Evolutionary conservation across 2,797 vertebrate genomes (phyloP).

Genomic region (Poeciliopsis paucimaculata): DNA sequence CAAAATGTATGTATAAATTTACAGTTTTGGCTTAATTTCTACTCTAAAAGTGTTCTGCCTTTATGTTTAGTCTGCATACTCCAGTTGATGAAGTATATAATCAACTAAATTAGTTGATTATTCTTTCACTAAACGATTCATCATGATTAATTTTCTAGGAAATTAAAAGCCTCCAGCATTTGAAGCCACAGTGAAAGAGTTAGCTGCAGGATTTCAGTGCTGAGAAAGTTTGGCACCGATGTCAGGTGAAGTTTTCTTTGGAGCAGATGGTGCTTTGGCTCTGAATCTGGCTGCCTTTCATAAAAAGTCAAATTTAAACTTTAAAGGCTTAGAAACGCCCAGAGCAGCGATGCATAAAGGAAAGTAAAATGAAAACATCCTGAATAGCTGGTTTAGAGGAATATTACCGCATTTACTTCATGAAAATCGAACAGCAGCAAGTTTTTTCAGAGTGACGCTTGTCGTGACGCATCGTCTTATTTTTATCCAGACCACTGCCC

Average conservation of each 20-base stretch:
- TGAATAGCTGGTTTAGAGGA: not conserved
- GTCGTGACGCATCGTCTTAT: conserved; percentile 35
- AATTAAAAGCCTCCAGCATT: conserved; percentile 20
- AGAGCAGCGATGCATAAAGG: not conserved
- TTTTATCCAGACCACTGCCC: conserved; percentile 36
- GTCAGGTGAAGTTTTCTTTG: conserved; percentile 41
- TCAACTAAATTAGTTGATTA: too few relatives aligned
- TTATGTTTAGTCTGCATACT: too few relatives aligned
- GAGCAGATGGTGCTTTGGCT: conserved; percentile 69
- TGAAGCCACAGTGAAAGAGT: conserved; percentile 15
- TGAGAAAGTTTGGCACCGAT: conserved; percentile 45
- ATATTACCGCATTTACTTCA: too few relatives aligned
- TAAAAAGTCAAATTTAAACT: conserved; percentile 29
- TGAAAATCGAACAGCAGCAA: conserved; percentile 6
- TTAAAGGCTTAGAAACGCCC: conserved; percentile 24
- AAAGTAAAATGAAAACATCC: not conserved
- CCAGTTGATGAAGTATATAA: too few relatives aligned
- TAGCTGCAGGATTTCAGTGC: conserved; percentile 22
- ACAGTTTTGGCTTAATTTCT: too few relatives aligned
- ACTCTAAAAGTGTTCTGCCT: too few relatives aligned
- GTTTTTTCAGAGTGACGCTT: conserved; percentile 4
- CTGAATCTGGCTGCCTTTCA: conserved; percentile 29
- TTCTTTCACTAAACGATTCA: too few relatives aligned
- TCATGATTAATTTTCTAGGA: not conserved
- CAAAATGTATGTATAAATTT: too few relatives aligned